Evolutionary conservation across 2,888 invertebrate species (phyloP).

Genomic region (Tanytarsus gracilentus): DNA sequence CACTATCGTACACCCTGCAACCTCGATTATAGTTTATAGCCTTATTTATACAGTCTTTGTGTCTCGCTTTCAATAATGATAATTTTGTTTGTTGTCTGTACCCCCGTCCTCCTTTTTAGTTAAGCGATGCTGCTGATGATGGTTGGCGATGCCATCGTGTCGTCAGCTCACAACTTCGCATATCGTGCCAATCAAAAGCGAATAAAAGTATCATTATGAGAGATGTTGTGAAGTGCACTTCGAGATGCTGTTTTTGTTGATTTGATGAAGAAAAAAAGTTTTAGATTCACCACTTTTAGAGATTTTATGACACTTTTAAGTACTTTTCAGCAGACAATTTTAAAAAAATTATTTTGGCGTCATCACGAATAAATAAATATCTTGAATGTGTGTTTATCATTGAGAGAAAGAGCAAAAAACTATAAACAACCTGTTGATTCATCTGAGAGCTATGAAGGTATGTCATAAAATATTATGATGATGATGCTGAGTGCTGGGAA

Average conservation of each 20-base stretch:
- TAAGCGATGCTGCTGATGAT: not conserved
- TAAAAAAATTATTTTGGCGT: not conserved
- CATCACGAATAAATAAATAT: not conserved
- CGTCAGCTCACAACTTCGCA: too few relatives aligned
- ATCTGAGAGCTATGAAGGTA: not conserved
- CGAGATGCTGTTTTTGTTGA: too few relatives aligned
- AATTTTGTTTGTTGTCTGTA: constrained; percentile 7
- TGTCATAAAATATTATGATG: too few relatives aligned
- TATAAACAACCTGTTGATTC: not conserved
- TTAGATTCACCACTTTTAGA: too few relatives aligned
- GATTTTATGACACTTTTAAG: too few relatives aligned
- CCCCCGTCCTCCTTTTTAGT: not conserved
- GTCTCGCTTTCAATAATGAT: constrained; percentile 22
- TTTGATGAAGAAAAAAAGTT: too few relatives aligned
- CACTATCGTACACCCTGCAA: not conserved
- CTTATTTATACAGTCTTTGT: constrained; percentile 26
- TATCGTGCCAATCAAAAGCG: too few relatives aligned
- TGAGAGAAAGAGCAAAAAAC: not conserved
- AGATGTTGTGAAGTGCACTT: too few relatives aligned
- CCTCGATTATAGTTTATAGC: constrained; percentile 21
- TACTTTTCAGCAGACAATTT: too few relatives aligned
- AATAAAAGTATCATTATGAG: too few relatives aligned
- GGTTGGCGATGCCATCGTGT: too few relatives aligned
- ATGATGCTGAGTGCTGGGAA: too few relatives aligned
- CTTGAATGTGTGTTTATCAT: not conserved